phyloP scores from a whole-genome alignment of 2,888 invertebrate species.

The Tiphia femorata region DNA sequence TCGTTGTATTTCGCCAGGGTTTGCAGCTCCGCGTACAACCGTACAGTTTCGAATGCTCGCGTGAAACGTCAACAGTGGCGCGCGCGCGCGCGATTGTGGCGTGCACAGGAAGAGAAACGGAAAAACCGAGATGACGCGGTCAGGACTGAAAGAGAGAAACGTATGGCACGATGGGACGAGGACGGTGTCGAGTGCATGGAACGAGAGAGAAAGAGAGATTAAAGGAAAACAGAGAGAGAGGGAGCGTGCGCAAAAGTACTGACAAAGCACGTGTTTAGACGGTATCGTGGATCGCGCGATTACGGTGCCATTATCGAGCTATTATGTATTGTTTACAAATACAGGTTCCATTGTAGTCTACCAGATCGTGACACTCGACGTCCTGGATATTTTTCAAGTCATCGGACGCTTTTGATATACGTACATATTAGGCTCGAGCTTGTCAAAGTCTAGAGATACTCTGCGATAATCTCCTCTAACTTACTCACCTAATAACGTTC shows the following conservation, averaged over 20 bases:
- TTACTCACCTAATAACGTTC: too few relatives aligned
- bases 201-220: not conserved
- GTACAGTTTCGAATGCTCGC: constrained; percentile 25
- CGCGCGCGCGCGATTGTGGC: constrained; percentile 19
- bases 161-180: too few relatives aligned
- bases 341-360: constrained; percentile 1
- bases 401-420: too few relatives aligned
- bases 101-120: constrained; percentile 19
- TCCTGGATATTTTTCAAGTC: too few relatives aligned
- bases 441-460: too few relatives aligned
- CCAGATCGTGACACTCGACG: too few relatives aligned
- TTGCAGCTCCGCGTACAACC: constrained; percentile 9
- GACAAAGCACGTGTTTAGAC: constrained; percentile 36
- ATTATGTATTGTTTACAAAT: constrained; percentile 36
- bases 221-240: not conserved
- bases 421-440: too few relatives aligned
- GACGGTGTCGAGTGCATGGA: not conserved
- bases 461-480: too few relatives aligned
- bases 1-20: constrained; percentile 10
- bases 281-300: constrained; percentile 36
- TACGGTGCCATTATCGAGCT: constrained; percentile 22
- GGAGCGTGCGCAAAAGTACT: constrained; percentile 12
- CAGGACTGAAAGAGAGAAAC: not conserved
- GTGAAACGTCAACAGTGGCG: constrained; percentile 25
- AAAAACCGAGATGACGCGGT: constrained; percentile 14